phyloP scores from a whole-genome alignment of 2,888 invertebrate species.

The Allacma fusca region DNA sequence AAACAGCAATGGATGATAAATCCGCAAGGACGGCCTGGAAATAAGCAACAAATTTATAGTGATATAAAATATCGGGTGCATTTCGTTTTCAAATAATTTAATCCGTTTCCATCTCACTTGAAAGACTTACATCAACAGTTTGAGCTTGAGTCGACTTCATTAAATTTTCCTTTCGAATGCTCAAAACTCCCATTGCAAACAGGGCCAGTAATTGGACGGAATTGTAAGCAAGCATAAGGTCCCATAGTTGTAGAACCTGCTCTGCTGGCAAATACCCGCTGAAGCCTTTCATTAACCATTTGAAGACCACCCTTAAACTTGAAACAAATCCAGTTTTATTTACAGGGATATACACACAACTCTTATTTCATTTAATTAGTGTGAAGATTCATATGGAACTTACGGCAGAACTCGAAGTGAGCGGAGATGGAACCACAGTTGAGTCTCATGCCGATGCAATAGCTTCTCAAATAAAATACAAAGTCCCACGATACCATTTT shows the following conservation, averaged over 20 bases:
- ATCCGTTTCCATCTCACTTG: not conserved
- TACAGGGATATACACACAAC: too few species aligned
- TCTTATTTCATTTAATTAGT: too few species aligned
- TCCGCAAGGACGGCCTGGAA: conserved; percentile 85
- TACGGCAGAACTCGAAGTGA: conserved; percentile 90
- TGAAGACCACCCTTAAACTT: conserved; percentile 89
- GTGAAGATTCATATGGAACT: too few species aligned
- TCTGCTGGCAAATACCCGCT: conserved; percentile 93
- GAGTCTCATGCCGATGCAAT: conserved; percentile 87
- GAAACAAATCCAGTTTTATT: conserved; percentile 47
- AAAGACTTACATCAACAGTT: conserved; percentile 73
- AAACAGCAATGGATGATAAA: conserved; percentile 83
- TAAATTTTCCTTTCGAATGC: conserved; percentile 85
- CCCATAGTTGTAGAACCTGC: conserved; percentile 91
- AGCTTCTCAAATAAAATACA: conserved; percentile 89
- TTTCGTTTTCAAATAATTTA: not conserved
- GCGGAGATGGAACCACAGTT: conserved; percentile 89
- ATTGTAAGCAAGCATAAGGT: conserved; percentile 89
- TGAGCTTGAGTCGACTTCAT: conserved; percentile 72
- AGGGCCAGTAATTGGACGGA: conserved; percentile 87
- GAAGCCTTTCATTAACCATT: conserved; percentile 96
- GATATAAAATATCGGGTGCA: too few species aligned
- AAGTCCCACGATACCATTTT: conserved; percentile 90
- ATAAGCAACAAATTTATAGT: too few species aligned
- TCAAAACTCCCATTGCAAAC: conserved; percentile 83